Conservation (phyloP, 1,140 invertebrate species). For the Oedothorax gibbosus region DNA sequence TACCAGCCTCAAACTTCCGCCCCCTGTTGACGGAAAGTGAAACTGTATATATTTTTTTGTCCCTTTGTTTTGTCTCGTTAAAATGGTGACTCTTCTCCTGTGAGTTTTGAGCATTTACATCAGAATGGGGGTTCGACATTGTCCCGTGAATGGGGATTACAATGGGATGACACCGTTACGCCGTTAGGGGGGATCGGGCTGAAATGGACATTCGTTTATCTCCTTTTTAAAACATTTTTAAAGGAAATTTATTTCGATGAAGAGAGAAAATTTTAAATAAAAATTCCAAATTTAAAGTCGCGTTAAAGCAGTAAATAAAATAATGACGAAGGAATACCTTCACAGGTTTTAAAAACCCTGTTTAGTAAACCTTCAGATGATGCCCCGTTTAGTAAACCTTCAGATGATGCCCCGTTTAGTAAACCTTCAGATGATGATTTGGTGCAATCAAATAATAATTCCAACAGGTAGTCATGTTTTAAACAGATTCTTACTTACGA, state of each 20-base stretch:
- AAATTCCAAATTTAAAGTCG: background rate
- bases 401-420: too few species aligned
- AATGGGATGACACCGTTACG: constrained; percentile 52
- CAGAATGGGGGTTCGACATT: constrained; percentile 5
- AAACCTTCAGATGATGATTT: too few species aligned
- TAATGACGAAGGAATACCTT: too few species aligned
- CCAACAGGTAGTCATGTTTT: too few species aligned
- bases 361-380: too few species aligned
- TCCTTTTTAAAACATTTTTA: background rate
- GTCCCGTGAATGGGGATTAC: constrained; percentile 6
- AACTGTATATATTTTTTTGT: constrained; percentile 47
- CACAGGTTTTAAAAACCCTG: too few species aligned
- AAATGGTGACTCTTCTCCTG: constrained; percentile 30
- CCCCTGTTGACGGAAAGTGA: constrained; percentile 48
- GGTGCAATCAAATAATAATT: too few species aligned
- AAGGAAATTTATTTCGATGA: too few species aligned
- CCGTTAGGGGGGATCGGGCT: constrained; percentile 21
- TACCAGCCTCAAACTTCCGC: constrained; percentile 26
- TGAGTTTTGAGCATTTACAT: constrained; percentile 43
- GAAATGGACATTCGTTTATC: background rate
- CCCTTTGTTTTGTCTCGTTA: constrained; percentile 46
- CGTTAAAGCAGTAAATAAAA: background rate
- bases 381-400: too few species aligned
- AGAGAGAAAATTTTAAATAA: too few species aligned
- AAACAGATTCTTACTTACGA: too few species aligned